Base-by-base conservation (phyloP, 2,888 invertebrate species). In the Eupithecia insigniata region DNA sequence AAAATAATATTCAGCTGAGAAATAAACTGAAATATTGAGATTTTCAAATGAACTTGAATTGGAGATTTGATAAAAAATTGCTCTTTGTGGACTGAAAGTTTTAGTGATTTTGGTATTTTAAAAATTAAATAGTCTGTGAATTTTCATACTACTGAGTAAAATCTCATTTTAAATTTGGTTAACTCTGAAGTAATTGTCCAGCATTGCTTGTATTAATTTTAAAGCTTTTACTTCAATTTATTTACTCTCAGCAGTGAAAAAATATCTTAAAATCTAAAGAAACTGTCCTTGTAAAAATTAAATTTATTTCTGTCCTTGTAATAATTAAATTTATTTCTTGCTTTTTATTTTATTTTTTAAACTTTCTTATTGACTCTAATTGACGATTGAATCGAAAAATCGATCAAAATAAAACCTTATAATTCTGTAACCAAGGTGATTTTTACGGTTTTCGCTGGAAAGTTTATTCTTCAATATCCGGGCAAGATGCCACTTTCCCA, bases 1-100 rank as follows among this genome's bases (percentile, higher is more conserved):
- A 83, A 89, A 55, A 89, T 89, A 88, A 90, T 89, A 86, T 85
- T 86, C 82, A 80, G 82, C 80, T 36, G 36, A 64, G 64, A 82
- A 80, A 64, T 66, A 55, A 61, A 7, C 60, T 58, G 22, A 36
- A 60, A 64, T 36, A 64, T 64, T 36, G 34, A 36, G 36, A 36
- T 64, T 34, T 64, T 6, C 16, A 39, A 34, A 34, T 61, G 39
- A 67, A 39, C 34, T 67, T 62, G 62, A 62, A 62, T 30, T 62
- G 30, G 34, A 55, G 61, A 34, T n/a, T n/a, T 34, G 18, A 61
- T 61, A 32, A 32, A 32, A 22, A 22, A 46, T 10, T 51, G 22
- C 22, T 55, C 55, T 62, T 26, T 60, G 10, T 30, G 8, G 18
- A 60, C 30, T 60, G 60, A 60, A 18, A 6, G 30, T 30, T 18